phyloP scores from a whole-genome alignment of 2,888 invertebrate genomes.

The Pachymerium ferrugineum region DNA sequence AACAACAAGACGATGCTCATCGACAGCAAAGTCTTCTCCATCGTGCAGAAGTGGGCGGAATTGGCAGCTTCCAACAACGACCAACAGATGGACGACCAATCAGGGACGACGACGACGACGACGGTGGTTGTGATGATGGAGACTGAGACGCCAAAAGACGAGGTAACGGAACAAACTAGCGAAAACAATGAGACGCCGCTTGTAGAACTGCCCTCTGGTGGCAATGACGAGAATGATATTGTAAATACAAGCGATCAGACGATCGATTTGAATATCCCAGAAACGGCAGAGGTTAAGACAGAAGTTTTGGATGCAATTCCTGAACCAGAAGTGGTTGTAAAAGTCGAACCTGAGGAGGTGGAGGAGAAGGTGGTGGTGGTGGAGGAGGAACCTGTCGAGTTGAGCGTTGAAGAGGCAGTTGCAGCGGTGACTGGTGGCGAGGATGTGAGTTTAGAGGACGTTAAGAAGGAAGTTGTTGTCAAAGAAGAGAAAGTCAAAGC shows the following conservation, averaged over 20 bases:
- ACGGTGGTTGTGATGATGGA: background rate
- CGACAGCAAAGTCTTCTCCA: constrained; percentile 80
- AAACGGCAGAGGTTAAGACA: background rate
- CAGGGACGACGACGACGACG: constrained; percentile 7
- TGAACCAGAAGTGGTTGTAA: background rate
- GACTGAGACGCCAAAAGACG: too few relatives aligned
- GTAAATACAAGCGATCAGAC: constrained; percentile 36
- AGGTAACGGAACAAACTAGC: too few relatives aligned
- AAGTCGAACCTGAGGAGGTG: background rate
- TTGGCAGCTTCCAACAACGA: constrained; percentile 32
- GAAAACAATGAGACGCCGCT: too few relatives aligned
- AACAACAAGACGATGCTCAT: constrained; percentile 87
- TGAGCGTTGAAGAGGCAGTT: too few relatives aligned
- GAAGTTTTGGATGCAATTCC: too few relatives aligned
- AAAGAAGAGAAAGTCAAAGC: background rate
- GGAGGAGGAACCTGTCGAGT: background rate
- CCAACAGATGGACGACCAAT: background rate
- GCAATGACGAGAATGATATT: too few relatives aligned
- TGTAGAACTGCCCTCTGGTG: too few relatives aligned
- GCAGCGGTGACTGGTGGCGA: too few relatives aligned
- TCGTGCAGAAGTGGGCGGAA: constrained; percentile 75
- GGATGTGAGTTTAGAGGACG: constrained; percentile 38
- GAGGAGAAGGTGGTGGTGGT: background rate
- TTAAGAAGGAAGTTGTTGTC: constrained; percentile 40
- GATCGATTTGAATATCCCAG: constrained; percentile 36